phyloP scores from a whole-genome alignment of 1,140 invertebrate species.

The Calycopis cecrops region DNA sequence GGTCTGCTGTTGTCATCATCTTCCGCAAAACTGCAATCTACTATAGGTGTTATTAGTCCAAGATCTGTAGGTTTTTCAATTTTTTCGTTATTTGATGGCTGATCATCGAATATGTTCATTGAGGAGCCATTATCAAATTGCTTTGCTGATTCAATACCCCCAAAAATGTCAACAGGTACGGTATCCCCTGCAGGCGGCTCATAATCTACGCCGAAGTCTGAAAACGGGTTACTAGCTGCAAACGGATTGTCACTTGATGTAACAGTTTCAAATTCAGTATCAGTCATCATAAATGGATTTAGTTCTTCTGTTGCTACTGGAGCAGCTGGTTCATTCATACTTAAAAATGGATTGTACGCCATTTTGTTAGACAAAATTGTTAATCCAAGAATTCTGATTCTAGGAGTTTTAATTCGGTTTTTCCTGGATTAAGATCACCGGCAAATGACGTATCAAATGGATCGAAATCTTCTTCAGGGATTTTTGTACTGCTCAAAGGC shows the following conservation, averaged over 20 bases:
- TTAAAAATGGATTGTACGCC: conserved; percentile 87
- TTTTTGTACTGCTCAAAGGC: conserved; percentile 51
- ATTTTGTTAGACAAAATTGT: conserved; percentile 50
- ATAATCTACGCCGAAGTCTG: conserved; percentile 76
- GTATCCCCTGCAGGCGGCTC: conserved; percentile 69
- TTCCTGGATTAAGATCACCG: conserved; percentile 83
- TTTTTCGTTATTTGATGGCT: conserved; percentile 32
- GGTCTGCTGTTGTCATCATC: conserved; percentile 32
- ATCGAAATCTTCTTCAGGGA: conserved; percentile 76
- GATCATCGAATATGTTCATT: conserved; percentile 41
- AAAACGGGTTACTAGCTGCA: conserved; percentile 76
- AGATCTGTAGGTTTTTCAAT: conserved; percentile 56
- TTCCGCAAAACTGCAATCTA: conserved; percentile 34
- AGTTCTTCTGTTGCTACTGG: conserved; percentile 68
- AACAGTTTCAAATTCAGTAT: conserved; percentile 47
- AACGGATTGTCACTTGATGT: conserved; percentile 78
- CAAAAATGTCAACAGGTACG: conserved; percentile 62
- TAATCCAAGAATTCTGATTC: conserved; percentile 82
- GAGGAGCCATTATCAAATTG: conserved; percentile 38
- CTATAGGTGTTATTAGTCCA: conserved; percentile 44
- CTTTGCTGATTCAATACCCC: conserved; percentile 47
- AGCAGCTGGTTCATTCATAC: conserved; percentile 77
- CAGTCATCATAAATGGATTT: conserved; percentile 85
- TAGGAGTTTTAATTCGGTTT: conserved; percentile 84
- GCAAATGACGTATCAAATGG: conserved; percentile 90